Base-by-base conservation (phyloP, 2,797 vertebrate genomes). In the Pelodytes ibericus region DNA sequence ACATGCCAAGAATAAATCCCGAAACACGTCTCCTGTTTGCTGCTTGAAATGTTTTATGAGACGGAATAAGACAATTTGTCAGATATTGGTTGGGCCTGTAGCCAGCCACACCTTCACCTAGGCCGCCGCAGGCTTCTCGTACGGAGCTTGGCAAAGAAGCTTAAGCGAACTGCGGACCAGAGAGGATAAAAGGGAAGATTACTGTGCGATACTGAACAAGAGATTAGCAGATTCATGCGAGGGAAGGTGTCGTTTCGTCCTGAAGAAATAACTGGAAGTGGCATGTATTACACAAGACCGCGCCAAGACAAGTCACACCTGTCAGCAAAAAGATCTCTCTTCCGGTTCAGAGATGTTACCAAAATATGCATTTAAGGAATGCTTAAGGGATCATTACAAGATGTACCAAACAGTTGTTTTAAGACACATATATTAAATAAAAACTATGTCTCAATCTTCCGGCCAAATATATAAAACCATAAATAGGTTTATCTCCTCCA, bases 111-210 rank as follows among this genome's bases (percentile, higher is more conserved):
- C 84, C 83, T 80, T 83, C 75, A 75, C 80, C 74, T 47, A 36
- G 71, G 71, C 81, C 83, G 77, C 71, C 85, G 56, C 79, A 77
- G 77, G 18, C 83, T 41, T 30, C 61, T 72, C 74, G 44, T 27
- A 22, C 57, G 7, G 71, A 41, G 47, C 25, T 64, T 33, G 82
- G 82, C 80, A 68, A 72, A 85, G 63, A 75, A 81, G 80, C 81
- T 84, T 70, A 79, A 81, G 86, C 81, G 82, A 81, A 71, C 73
- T 30, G 57, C 26, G 75, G 44, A 26, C n/a, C 58, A 77, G 83
- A 83, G 84, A 85, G 86, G 78, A 88, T 85, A 84, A 86, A 85
- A 88, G 84, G 83, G 80, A 83, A 83, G 81, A 85, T 70, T 69
- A 84, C 63, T 73, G 81, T 27, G 56, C 67, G 81, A 83, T 83